Base-by-base conservation (phyloP, 2,888 invertebrate genomes). In the Oxyteleia sp. region DNA sequence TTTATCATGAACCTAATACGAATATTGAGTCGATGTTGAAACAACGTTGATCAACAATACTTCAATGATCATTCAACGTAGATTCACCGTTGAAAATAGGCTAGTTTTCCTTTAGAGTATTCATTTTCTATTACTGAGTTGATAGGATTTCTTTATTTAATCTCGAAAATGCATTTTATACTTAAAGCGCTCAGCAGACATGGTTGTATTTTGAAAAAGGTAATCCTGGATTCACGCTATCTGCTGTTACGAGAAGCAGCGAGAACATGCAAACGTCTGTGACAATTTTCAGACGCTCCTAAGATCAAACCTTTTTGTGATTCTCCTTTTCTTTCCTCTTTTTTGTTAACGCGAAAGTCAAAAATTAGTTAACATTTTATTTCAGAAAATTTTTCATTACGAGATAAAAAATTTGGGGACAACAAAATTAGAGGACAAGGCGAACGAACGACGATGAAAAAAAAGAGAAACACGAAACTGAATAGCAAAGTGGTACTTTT, bases 401-500 rank as follows among this genome's bases (percentile, higher is more conserved):
- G 26, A 57, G 8, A 32, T 55, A 29, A 32, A 49, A 64, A 13
- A 43, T 16, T 29, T 15, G 35, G 1, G 16, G 32, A 13, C 35
- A 68, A 68, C 20, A 35, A 47, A 71, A 71, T 71, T 57, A 47
- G 45, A 69, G 2, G 16, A 32, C 20, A 20, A 3, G 5, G 47
- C 10, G 2, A 13, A n/a, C 8, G 5, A n/a, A 26, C 13, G 32
- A 38, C 1, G n/a, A n/a, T n/a, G 10, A 13, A 3, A 15, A 5
- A 26, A 7, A 29, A 11, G 11, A 47, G 51, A 41, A 49, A 1
- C 7, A 38, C 16, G 10, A 7, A 47, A 35, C 5, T 32, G 75
- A 64, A 64, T 57, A 20, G 64, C 23, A 76, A 66, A 59, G 51
- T 66, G 64, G 59, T 49, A 61, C 68, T 68, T 51, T 76, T 76